A percentile compares a stretch with the other conserved stretches of the same genome.
phyloP scores from a whole-genome alignment of 2,797 vertebrate genomes.

The Carduelis carduelis region DNA sequence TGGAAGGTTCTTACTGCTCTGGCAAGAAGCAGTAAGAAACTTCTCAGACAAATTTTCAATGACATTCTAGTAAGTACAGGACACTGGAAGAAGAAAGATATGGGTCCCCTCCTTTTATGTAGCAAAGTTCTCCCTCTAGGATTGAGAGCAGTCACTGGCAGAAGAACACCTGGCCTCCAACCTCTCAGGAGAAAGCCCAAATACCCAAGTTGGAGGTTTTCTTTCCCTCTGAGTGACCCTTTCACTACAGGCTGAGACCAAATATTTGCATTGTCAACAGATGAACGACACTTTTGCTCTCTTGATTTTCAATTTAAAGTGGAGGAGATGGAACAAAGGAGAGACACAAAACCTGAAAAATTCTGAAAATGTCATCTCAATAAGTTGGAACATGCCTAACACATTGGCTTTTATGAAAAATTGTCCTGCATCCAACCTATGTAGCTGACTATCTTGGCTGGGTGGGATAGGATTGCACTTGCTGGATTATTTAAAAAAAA shows the following conservation, averaged over 20 bases:
- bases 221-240: not conserved
- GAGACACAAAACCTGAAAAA: not conserved
- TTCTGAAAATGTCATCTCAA: not conserved
- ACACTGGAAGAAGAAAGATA: not conserved
- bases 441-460: not conserved
- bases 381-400: not conserved
- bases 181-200: not conserved
- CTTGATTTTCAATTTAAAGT: not conserved
- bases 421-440: not conserved
- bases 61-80: not conserved
- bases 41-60: not conserved
- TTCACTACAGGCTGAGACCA: not conserved
- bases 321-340: not conserved
- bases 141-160: not conserved
- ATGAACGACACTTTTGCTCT: not conserved
- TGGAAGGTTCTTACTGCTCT: not conserved
- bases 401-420: not conserved
- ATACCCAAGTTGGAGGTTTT: not conserved
- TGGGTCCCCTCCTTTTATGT: not conserved
- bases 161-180: not conserved
- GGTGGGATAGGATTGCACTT: not conserved
- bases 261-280: not conserved
- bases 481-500: not conserved
- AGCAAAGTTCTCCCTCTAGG: not conserved
- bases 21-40: not conserved